A percentile compares a stretch with the other conserved stretches of the same genome.
Conservation (phyloP, 2,888 invertebrate genomes). For the Deladenus siricidicola region DNA sequence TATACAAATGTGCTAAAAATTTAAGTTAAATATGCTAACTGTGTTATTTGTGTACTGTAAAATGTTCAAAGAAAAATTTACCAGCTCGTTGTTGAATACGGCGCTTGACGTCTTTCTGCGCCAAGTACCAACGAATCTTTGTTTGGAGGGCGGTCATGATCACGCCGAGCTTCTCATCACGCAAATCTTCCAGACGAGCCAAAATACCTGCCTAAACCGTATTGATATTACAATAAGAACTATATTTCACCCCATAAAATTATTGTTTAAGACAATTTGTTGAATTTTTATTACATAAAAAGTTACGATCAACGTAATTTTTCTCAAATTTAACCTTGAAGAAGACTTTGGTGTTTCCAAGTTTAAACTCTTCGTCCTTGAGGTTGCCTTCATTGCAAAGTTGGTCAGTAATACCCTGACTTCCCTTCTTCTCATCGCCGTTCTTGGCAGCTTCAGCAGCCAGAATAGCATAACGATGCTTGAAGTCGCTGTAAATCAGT, state of each 20-base stretch:
- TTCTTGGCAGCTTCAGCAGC: slow-evolving; percentile 71
- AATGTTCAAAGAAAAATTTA: too few relatives aligned
- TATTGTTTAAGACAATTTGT: too few relatives aligned
- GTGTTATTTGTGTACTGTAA: too few relatives aligned
- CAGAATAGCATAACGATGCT: slow-evolving; percentile 79
- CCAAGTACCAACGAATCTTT: slow-evolving; percentile 44
- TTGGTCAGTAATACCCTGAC: slow-evolving; percentile 45
- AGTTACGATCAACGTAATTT: too few relatives aligned
- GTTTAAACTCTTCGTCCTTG: slow-evolving; percentile 56
- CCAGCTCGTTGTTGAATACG: slow-evolving; percentile 46
- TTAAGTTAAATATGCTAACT: too few relatives aligned
- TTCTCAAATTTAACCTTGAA: slow-evolving; percentile 72
- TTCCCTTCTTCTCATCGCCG: slow-evolving; percentile 58
- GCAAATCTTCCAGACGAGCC: slow-evolving; percentile 99
- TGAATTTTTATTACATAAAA: too few relatives aligned
- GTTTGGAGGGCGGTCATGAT: slow-evolving; percentile 71
- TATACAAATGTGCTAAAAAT: too few relatives aligned
- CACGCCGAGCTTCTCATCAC: slow-evolving; percentile 55
- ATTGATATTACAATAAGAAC: too few relatives aligned
- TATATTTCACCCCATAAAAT: too few relatives aligned
- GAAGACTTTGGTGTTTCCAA: slow-evolving; percentile 65
- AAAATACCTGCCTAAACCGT: slow-evolving; percentile 79
- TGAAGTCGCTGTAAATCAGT: slow-evolving; percentile 77
- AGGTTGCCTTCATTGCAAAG: slow-evolving; percentile 45
- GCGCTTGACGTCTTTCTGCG: slow-evolving; percentile 42